These are phyloP conservation scores for Pipa parva DNA, from an alignment of 2,113 vertebrate species.

Conservation along the genomic window DNA sequence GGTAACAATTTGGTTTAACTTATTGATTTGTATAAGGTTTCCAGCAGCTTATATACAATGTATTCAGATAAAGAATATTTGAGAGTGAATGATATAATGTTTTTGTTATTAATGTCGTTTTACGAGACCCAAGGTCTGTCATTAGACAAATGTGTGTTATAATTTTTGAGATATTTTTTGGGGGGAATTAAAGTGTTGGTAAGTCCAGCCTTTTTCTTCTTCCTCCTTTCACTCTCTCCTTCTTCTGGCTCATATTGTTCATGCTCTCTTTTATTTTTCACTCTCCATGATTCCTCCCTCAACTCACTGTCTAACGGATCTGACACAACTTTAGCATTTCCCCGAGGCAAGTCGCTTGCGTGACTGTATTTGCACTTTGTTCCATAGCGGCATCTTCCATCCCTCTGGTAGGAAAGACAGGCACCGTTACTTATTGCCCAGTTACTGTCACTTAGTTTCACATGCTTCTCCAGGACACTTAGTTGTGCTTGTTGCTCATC, in stretches of 20 bases:
- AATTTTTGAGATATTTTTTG: conserved; percentile 67
- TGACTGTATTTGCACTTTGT: conserved; percentile 73
- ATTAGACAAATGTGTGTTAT: conserved; percentile 22
- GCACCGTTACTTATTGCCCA: conserved; percentile 60
- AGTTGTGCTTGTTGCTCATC: conserved; percentile 61
- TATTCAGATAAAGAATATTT: too few species aligned
- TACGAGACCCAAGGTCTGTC: conserved; percentile 29
- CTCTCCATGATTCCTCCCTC: not conserved
- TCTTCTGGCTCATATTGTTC: conserved; percentile 15
- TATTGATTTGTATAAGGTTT: too few species aligned
- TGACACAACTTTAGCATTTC: conserved; percentile 1
- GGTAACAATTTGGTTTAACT: too few species aligned
- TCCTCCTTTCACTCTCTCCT: conserved; percentile 37
- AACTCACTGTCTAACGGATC: not conserved
- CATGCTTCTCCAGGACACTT: conserved; percentile 67
- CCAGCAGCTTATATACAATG: too few species aligned
- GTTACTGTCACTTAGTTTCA: conserved; percentile 66
- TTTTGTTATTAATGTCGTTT: not conserved
- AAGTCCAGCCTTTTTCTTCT: conserved; percentile 68
- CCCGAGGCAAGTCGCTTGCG: conserved; percentile 61
- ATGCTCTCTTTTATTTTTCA: not conserved
- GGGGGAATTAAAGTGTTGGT: conserved; percentile 68
- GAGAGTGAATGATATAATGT: not conserved
- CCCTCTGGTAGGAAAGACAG: conserved; percentile 66
- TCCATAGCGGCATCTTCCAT: conserved; percentile 70